A percentile compares a stretch with the other conserved stretches of the same genome.
Conservation (phyloP, 30 jellyfish, hydroid and myxozoan species). For the Aurelia aurita complex sp. Pacific region DNA sequence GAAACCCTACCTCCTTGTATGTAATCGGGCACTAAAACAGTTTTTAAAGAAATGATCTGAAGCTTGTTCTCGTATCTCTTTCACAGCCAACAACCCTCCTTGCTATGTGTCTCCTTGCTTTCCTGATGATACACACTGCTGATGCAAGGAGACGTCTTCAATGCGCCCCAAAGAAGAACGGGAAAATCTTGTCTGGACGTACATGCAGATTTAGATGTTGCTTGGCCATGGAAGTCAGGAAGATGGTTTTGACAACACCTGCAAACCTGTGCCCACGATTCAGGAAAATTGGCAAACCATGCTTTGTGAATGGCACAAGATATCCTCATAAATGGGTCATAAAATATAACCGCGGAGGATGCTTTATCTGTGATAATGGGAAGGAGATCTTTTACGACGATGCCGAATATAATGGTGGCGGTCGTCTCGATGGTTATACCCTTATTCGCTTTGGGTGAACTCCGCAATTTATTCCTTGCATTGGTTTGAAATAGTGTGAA, state of each 20-base stretch:
- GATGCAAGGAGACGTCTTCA: too few relatives aligned
- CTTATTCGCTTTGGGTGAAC: conserved; percentile 37
- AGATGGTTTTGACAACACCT: not conserved
- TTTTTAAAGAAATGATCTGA: too few relatives aligned
- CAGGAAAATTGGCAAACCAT: not conserved
- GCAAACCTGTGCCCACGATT: not conserved
- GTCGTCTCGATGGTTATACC: not conserved
- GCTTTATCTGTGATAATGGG: conserved; percentile 25
- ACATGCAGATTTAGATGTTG: conserved; percentile 18
- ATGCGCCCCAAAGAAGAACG: conserved; percentile 1
- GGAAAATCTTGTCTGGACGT: not conserved
- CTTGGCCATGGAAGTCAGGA: not conserved
- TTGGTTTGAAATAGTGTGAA: too few relatives aligned
- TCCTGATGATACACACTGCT: too few relatives aligned
- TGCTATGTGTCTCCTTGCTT: too few relatives aligned
- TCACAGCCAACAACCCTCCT: too few relatives aligned
- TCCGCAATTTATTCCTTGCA: too few relatives aligned
- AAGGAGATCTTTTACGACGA: not conserved
- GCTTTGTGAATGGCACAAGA: not conserved
- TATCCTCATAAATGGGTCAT: conserved; percentile 21
- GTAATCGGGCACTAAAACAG: too few relatives aligned
- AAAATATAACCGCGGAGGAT: conserved; percentile 8
- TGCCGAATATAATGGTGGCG: not conserved
- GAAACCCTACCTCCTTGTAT: too few relatives aligned
- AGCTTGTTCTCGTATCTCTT: too few relatives aligned